Percentiles rank a stretch among this genome's conserved stretches.
Conservation (phyloP, 2,113 vertebrate species). For the Nothobranchius kuhntae region DNA sequence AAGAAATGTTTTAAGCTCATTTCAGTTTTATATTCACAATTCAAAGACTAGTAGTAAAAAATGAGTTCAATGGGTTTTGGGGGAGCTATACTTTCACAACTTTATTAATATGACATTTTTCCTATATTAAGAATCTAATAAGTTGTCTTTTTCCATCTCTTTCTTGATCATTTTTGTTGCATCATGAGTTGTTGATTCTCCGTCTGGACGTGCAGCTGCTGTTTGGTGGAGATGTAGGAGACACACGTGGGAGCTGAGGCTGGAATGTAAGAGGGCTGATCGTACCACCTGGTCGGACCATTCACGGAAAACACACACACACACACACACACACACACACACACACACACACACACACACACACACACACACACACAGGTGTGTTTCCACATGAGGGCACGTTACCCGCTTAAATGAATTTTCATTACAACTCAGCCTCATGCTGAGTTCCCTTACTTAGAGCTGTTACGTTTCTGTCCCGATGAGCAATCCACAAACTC, state of each 20-base stretch:
- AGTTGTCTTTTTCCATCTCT: not conserved
- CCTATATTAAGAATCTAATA: not conserved
- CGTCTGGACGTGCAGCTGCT: constrained; percentile 48
- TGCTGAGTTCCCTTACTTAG: too few relatives aligned
- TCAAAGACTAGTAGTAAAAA: too few relatives aligned
- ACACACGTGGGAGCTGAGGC: constrained; percentile 39
- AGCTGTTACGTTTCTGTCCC: too few relatives aligned
- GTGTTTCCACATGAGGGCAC: not conserved
- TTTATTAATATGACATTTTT: too few relatives aligned
- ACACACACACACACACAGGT: constrained; percentile 37
- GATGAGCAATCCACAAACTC: not conserved
- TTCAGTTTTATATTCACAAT: too few relatives aligned
- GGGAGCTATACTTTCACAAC: too few relatives aligned
- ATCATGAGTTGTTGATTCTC: constrained; percentile 33
- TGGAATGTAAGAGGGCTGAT: constrained; percentile 68
- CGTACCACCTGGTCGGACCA: constrained; percentile 71
- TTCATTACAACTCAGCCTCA: too few relatives aligned
- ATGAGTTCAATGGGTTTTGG: too few relatives aligned
- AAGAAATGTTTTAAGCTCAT: too few relatives aligned
- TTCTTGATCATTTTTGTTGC: not conserved
- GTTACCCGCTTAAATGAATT: too few relatives aligned
- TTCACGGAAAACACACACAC: constrained; percentile 43
- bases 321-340: constrained; percentile 9
- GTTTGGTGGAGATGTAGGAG: constrained; percentile 36
- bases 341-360: constrained; percentile 41